These are phyloP conservation scores for Pipistrellus nathusii DNA, from an alignment of 2,797 vertebrate species.

Conservation along the genomic window DNA sequence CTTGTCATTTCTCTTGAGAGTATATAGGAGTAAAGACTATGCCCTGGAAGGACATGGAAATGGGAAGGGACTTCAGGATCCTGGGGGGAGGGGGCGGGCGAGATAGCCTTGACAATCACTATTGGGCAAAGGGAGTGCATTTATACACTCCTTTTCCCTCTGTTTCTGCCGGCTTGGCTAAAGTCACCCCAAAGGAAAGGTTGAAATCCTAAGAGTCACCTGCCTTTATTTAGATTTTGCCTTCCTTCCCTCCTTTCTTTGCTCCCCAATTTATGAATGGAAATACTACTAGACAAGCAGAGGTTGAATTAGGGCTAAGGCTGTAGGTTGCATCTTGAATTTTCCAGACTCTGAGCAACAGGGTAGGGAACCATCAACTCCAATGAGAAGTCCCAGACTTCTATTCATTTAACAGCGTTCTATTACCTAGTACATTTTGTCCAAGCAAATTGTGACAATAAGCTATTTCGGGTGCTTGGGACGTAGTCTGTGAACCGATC, in stretches of 20 bases:
- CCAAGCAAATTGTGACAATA: slow-evolving; percentile 83
- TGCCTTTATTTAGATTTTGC: slow-evolving; percentile 51
- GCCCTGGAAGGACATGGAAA: background rate
- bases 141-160: slow-evolving; percentile 41
- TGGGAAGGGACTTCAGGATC: background rate
- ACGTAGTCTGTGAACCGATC: slow-evolving; percentile 82
- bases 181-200: slow-evolving; percentile 57
- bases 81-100: background rate
- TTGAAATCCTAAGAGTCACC: background rate
- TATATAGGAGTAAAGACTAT: background rate
- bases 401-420: slow-evolving; percentile 78
- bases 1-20: slow-evolving; percentile 13
- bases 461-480: slow-evolving; percentile 84
- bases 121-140: background rate
- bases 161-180: slow-evolving; percentile 43
- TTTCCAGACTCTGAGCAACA: slow-evolving; percentile 59
- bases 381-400: slow-evolving; percentile 70
- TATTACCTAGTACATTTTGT: slow-evolving; percentile 84
- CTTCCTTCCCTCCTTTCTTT: slow-evolving; percentile 57
- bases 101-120: background rate
- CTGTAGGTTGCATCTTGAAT: slow-evolving; percentile 55
- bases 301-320: slow-evolving; percentile 5
- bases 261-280: slow-evolving; percentile 6
- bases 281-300: slow-evolving; percentile 24
- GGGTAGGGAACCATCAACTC: slow-evolving; percentile 48